Conservation (phyloP, 2,113 vertebrate species). For the Lontra canadensis region DNA sequence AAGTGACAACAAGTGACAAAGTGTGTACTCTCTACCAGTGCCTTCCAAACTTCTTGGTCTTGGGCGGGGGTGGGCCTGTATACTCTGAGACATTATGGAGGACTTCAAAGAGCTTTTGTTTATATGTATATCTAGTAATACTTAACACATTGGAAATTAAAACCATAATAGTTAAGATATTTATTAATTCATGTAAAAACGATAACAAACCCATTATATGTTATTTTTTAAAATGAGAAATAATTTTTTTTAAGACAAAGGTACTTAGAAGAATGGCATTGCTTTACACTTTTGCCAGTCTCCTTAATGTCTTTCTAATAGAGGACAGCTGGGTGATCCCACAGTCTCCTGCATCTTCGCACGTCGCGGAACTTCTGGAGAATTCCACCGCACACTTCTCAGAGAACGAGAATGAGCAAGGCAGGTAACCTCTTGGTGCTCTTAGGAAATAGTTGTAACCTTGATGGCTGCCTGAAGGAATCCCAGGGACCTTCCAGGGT, state of each 20-base stretch:
- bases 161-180: not conserved
- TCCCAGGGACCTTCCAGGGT: not conserved
- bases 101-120: not conserved
- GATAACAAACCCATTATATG: not conserved
- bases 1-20: not conserved
- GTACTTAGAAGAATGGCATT: not conserved
- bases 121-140: not conserved
- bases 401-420: not conserved
- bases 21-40: fast-evolving
- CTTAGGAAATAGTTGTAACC: not conserved
- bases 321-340: not conserved
- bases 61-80: not conserved
- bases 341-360: not conserved
- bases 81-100: not conserved
- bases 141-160: not conserved
- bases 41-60: not conserved
- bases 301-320: not conserved
- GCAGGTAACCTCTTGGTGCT: not conserved
- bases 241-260: not conserved
- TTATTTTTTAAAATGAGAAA: not conserved
- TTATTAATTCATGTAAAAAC: not conserved
- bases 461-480: not conserved
- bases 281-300: not conserved
- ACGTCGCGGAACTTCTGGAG: not conserved
- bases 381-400: not conserved